Evolutionary conservation across 2,797 vertebrate genomes (phyloP), one percentile per base, ranked within the genome.

Genomic region (Acrocephalus scirpaceus): DNA sequence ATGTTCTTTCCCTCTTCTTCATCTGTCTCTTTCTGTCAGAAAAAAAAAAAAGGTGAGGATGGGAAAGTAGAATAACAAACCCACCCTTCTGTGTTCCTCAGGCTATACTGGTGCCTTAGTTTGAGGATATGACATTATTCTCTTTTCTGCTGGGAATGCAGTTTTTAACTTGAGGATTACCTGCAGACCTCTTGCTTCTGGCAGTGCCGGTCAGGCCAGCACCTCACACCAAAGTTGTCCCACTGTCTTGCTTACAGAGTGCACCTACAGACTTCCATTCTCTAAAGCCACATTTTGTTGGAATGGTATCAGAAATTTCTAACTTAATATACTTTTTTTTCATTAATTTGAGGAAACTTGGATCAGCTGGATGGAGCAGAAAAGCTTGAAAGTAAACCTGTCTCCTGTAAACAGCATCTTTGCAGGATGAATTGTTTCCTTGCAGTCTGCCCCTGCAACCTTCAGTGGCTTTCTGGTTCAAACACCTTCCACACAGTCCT

Each of bases 141-240:
- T 65, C 9, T 48, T 44, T 30, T 50, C 29, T 12, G 6, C n/a
- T 20, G 61, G 36, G 10, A 88, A 27, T 54, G 21, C 21, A 1
- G 0, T 34, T 81, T 77, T 71, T 45, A 36, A 32, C 42, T 50
- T 48, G 26, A 64, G 50, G 36, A 5, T 71, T 48, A 19, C 22
- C 29, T 88, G n/a, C 45, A 80, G 47, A 61, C 20, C 51, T 86
- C 23, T 26, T 70, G 51, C 29, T 76, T 45, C 54, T 70, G 65
- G 38, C 69, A 61, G 27, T 29, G 34, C 45, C 0, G 0, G 16
- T 50, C 26, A 30, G 21, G 44, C 56, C 53, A 76, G 34, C 0
- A 0, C 27, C 65, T 92, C 2, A 0, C 0, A 0, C 58, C 9
- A 1, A 62, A 57, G 30, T 60, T 69, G n/a, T 44, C 42, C 30